Evolutionary conservation across 2,797 vertebrate genomes (phyloP).

Genomic region (Emys orbicularis): DNA sequence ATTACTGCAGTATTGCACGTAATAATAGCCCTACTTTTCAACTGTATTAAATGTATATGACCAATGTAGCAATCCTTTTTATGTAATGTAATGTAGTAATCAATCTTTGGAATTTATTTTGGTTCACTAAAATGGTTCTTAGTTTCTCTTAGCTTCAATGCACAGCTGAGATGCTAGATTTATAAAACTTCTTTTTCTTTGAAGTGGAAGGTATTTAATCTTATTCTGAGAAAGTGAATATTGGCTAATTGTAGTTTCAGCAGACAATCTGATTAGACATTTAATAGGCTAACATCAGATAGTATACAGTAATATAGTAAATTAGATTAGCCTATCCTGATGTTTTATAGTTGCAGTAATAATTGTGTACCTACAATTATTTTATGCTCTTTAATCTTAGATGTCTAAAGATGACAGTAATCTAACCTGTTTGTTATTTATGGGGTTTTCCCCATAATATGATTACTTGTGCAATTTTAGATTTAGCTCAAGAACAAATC

Average conservation of each 20-base stretch:
- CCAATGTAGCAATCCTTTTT: not conserved
- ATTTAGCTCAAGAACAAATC: not conserved
- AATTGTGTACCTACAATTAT: constrained; percentile 27
- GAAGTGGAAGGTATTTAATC: not conserved
- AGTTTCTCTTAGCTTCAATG: not conserved
- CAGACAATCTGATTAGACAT: constrained; percentile 44
- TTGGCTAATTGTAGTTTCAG: constrained; percentile 34
- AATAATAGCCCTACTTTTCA: not conserved
- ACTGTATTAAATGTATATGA: not conserved
- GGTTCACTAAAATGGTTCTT: not conserved
- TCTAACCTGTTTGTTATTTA: not conserved
- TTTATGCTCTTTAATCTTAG: constrained; percentile 48
- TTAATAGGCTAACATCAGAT: constrained; percentile 56
- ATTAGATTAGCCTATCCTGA: constrained; percentile 58
- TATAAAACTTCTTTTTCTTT: not conserved
- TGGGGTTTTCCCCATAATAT: not conserved
- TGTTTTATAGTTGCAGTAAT: constrained; percentile 52
- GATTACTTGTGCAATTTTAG: not conserved
- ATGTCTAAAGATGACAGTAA: constrained; percentile 13
- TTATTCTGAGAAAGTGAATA: constrained; percentile 48
- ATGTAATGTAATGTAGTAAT: not conserved
- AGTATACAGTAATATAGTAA: not conserved
- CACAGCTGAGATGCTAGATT: not conserved
- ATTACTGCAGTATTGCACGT: not conserved
- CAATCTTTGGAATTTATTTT: not conserved